Conservation (phyloP, 2,113 vertebrate species). For the Irena cyanogastra region DNA sequence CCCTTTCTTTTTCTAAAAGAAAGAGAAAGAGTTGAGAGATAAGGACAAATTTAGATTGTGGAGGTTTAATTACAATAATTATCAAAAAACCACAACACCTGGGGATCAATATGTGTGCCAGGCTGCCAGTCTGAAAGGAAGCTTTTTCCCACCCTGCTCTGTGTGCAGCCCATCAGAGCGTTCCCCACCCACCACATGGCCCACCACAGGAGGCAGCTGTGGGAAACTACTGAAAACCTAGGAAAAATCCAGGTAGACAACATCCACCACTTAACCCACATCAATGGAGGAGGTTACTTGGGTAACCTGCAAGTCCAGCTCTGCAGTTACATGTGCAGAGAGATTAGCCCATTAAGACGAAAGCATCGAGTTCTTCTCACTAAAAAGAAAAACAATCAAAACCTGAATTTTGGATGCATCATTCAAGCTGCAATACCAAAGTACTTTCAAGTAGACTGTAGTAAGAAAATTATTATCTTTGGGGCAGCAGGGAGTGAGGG, state of each 20-base stretch:
- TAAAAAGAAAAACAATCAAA: neutral
- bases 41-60: too few species aligned
- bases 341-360: neutral
- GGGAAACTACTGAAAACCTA: neutral
- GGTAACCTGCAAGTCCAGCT: neutral
- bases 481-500: neutral
- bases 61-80: too few species aligned
- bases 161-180: neutral
- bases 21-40: too few species aligned
- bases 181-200: neutral
- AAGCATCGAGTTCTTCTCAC: neutral
- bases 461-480: neutral
- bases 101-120: neutral
- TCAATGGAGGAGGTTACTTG: neutral
- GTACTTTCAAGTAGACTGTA: neutral
- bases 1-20: too few species aligned
- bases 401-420: neutral
- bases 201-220: neutral
- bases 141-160: accelerated
- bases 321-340: neutral
- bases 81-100: too few species aligned
- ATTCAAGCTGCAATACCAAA: neutral
- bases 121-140: neutral
- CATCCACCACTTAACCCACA: neutral
- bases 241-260: neutral